Evolutionary conservation across 2,113 vertebrate species (phyloP).

Genomic region (Oryzias celebensis): DNA sequence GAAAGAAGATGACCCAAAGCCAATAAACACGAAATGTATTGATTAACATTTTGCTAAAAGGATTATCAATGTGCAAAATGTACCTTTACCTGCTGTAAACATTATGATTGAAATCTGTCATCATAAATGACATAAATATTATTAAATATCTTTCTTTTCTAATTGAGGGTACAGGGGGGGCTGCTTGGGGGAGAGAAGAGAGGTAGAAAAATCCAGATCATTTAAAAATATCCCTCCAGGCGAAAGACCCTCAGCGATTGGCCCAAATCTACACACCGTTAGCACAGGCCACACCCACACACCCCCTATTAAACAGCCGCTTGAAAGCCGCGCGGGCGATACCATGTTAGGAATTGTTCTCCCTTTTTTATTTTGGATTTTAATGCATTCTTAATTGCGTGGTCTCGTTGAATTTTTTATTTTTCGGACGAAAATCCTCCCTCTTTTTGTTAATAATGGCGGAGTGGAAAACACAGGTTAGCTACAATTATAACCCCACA

Average conservation of each 20-base stretch:
- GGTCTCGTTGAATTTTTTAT: background rate
- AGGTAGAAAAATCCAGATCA: too few species aligned
- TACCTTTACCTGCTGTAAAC: too few species aligned
- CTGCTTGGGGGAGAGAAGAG: too few species aligned
- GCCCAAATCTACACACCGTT: background rate
- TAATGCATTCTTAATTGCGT: background rate
- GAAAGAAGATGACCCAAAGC: too few species aligned
- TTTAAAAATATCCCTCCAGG: background rate
- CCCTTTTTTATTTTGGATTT: background rate
- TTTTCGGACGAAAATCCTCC: background rate
- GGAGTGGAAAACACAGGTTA: slow-evolving; percentile 72
- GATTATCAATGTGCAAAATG: too few species aligned
- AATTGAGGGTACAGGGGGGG: too few species aligned
- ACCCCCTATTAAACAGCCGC: slow-evolving; percentile 26
- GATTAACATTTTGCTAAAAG: too few species aligned
- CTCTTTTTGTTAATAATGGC: slow-evolving; percentile 56
- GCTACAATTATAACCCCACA: slow-evolving; percentile 67
- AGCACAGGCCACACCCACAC: slow-evolving; percentile 30
- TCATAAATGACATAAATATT: too few species aligned
- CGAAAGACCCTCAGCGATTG: background rate
- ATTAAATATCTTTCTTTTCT: too few species aligned
- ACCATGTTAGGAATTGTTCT: too few species aligned
- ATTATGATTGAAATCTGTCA: too few species aligned
- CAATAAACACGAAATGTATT: too few species aligned
- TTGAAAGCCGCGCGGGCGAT: accelerated